Percentiles rank a stretch among this genome's conserved stretches.
phyloP scores from a whole-genome alignment of 1,140 invertebrate species.

The Apis dorsata region DNA sequence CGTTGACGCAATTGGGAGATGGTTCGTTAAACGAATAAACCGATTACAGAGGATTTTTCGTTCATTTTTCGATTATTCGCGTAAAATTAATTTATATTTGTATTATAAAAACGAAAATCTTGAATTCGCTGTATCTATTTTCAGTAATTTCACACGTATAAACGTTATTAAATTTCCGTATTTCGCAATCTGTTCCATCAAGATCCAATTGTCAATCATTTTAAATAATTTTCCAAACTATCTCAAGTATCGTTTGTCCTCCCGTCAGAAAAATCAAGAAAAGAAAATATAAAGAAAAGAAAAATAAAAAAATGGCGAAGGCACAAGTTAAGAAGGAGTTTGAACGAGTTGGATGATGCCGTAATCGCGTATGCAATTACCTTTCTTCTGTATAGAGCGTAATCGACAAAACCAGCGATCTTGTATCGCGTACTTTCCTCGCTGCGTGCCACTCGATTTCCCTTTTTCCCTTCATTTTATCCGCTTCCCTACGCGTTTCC shows the following conservation, averaged over 20 bases:
- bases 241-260: not conserved
- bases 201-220: too few species aligned
- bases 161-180: too few species aligned
- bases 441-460: slow-evolving; percentile 1
- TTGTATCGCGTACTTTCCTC: slow-evolving; percentile 31
- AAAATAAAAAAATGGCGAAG: not conserved
- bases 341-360: not conserved
- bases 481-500: slow-evolving; percentile 24
- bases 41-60: not conserved
- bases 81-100: too few species aligned
- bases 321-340: not conserved
- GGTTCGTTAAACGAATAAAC: not conserved
- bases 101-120: too few species aligned
- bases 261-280: not conserved
- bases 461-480: slow-evolving; percentile 32
- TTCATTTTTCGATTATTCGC: fast-evolving
- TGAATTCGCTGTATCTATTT: too few species aligned
- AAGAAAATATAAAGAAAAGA: not conserved
- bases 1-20: not conserved
- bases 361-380: slow-evolving; percentile 35
- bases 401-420: slow-evolving; percentile 21
- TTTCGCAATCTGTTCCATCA: too few species aligned
- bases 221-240: not conserved
- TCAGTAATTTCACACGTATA: not conserved
- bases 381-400: slow-evolving; percentile 11